phyloP scores from a whole-genome alignment of 2,888 invertebrate species.

The Epinotia demarniana region DNA sequence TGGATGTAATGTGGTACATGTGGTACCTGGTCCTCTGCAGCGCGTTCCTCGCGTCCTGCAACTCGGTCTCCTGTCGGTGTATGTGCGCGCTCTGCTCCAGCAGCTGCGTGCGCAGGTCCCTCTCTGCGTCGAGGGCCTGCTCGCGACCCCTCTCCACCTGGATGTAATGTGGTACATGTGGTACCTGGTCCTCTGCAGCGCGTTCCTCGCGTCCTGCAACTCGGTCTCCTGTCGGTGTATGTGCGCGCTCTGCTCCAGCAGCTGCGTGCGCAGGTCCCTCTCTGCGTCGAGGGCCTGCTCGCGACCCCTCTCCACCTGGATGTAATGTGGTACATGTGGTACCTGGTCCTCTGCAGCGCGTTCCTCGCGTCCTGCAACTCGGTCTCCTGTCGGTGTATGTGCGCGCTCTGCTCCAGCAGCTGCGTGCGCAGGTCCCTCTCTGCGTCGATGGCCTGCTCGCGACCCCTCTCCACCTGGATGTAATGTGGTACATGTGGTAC shows the following conservation, averaged over 20 bases:
- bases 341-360: conserved; percentile 13
- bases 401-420: conserved; percentile 82
- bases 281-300: conserved; percentile 91
- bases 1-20: too few relatives aligned
- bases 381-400: conserved; percentile 66
- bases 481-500: conserved; percentile 74
- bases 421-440: conserved; percentile 89
- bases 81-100: conserved; percentile 78
- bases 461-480: conserved; percentile 95
- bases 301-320: conserved; percentile 94
- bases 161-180: conserved; percentile 83
- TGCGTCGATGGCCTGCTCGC: conserved; percentile 90
- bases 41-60: conserved; percentile 68
- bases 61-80: conserved; percentile 66
- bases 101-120: conserved; percentile 88
- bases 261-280: conserved; percentile 88
- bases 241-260: conserved; percentile 81
- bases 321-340: conserved; percentile 76
- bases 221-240: conserved; percentile 67
- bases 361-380: conserved; percentile 54
- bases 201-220: conserved; percentile 51
- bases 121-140: conserved; percentile 89
- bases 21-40: conserved; percentile 44
- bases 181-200: conserved; percentile 20
- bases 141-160: conserved; percentile 95